Evolutionary conservation across 2,888 invertebrate genomes (phyloP), one percentile per base, ranked within the genome.

Genomic region (Parascotia fuliginaria): DNA sequence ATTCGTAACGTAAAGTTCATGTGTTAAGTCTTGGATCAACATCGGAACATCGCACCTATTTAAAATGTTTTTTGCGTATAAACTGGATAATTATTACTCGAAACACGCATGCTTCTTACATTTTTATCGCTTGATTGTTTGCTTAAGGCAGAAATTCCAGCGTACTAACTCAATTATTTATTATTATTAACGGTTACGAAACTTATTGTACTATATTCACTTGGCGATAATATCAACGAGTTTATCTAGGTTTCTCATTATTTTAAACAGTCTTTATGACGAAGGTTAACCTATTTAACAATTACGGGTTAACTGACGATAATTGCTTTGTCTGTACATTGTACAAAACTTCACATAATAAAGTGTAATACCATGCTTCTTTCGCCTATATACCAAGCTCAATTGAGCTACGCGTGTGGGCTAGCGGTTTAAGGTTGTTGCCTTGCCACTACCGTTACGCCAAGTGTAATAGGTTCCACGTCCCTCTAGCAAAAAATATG

Each of bases 71-170:
- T 55, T 63, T 52, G 19, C 13, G 12, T 41, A 32, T 9, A 22
- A 43, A 24, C 27, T 28, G 39, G 33, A 42, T 51, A 42, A 37
- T 54, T 45, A 31, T 39, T 19, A 60, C 38, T 41, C 34, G 31
- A 42, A 55, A 52, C 69, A 59, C 55, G 55, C 59, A 56, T 43
- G 44, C 34, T 29, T 36, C 22, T 32, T 32, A 34, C 49, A 40
- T 55, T 41, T 58, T 44, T 56, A 50, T 56, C 28, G 39, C 47
- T 54, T 37, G 44, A 56, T 54, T 50, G 43, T 50, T 43, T 16
- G 11, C 33, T 14, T 28, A 44, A 55, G 45, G 49, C 28, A 47
- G 44, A 14, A 28, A 24, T 44, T 63, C 40, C 52, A 55, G 39
- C 44, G 40, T 50, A 41, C 36, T 39, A 13, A 33, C 11, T 44